phyloP scores from a whole-genome alignment of 2,888 invertebrate species.

The Andrena trimmerana region DNA sequence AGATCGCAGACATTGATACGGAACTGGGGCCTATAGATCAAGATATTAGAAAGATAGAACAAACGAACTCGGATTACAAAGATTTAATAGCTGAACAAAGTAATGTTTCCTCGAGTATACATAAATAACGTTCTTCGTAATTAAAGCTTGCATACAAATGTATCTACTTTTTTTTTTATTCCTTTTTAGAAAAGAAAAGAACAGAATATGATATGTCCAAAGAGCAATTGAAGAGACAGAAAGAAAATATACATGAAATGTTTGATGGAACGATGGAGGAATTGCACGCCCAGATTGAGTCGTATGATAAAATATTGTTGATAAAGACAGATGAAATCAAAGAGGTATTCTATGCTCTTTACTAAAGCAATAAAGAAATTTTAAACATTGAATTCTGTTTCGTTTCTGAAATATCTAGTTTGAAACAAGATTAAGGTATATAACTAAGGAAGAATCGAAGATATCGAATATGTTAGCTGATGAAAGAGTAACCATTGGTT shows the following conservation, averaged over 20 bases:
- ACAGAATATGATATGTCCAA: conserved; percentile 87
- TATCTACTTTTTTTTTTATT: neutral
- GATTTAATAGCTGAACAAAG: conserved; percentile 80
- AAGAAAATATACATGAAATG: conserved; percentile 87
- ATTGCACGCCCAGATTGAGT: conserved; percentile 87
- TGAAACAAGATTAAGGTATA: conserved; percentile 78
- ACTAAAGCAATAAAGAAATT: neutral
- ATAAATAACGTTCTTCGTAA: neutral
- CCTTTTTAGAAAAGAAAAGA: conserved; percentile 83
- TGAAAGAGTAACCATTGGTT: conserved; percentile 84
- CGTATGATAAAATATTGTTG: conserved; percentile 85
- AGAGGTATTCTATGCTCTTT: conserved; percentile 65
- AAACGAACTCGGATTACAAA: conserved; percentile 81
- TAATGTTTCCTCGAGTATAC: conserved; percentile 70
- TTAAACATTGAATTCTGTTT: neutral
- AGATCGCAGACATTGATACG: conserved; percentile 84
- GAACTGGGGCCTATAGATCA: conserved; percentile 85
- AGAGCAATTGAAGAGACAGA: conserved; percentile 87
- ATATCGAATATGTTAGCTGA: conserved; percentile 83
- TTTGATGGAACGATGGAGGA: conserved; percentile 89
- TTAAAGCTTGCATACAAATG: neutral
- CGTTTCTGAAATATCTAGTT: conserved; percentile 69
- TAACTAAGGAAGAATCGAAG: conserved; percentile 81
- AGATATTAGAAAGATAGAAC: conserved; percentile 83
- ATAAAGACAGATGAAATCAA: conserved; percentile 83